Base-by-base conservation (phyloP, 2,797 vertebrate species). In the Sylvia borin region DNA sequence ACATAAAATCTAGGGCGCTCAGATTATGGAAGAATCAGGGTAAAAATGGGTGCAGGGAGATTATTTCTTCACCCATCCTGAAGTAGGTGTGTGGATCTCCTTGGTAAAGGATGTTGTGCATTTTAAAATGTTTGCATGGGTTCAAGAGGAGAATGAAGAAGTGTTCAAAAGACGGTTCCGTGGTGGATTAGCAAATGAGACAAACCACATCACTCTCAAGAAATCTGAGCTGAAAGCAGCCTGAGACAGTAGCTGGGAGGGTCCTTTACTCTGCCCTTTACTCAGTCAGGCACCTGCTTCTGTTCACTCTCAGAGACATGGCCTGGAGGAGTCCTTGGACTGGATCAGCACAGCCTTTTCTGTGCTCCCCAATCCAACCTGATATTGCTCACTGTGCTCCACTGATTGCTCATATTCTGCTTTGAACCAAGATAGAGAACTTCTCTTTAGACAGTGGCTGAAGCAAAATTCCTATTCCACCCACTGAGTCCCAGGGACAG, bases 371-470 rank as follows among this genome's bases (percentile, higher is more conserved):
- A 79, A 0, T 13, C 43, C 67, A 43, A 26, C 6, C 4, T 67
- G 60, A n/a, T 16, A 13, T 2, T 2, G 8, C 11, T 74, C 1
- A 0, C 32, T 31, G 9, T 43, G 14, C n/a, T 57, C 31, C 24
- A 4, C 18, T 53, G 18, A 70, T 15, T 21, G 17, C 15, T 73
- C 8, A 4, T 11, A 8, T 42, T 92, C 55, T 76, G 11, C 32
- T 85, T 64, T 71, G 67, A 76, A 42, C 25, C 24, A 11, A 19
- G 32, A 26, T 1, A 64, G 61, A 53, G 18, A 24, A 32, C n/a
- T 51, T 60, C 22, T 72, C 48, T 88, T 83, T 50, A 48, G 45
- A 9, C 18, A 0, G 0, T n/a, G 40, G 22, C 54, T 47, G 73
- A 86, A 43, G 72, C 25, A 77, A 51, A 16, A 10, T 65, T 92